These are phyloP conservation scores for Leptoteleia sp. DNA, from an alignment of 1,140 invertebrate genomes.

Conservation along the genomic window DNA sequence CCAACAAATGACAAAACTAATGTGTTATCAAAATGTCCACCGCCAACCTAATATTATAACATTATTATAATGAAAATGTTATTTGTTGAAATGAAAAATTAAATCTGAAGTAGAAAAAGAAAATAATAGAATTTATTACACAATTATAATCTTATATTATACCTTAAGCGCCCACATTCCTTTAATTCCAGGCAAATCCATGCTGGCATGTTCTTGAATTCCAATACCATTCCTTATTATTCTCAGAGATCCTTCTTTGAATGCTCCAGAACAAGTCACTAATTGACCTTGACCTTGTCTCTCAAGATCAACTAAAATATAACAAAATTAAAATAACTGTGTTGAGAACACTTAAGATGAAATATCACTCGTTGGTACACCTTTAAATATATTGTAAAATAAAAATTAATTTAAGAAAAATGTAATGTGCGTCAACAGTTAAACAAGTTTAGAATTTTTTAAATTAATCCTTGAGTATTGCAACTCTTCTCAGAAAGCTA, in stretches of 20 bases:
- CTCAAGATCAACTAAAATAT: slow-evolving; percentile 90
- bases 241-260: slow-evolving; percentile 97
- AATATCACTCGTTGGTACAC: neutral
- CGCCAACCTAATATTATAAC: slow-evolving; percentile 79
- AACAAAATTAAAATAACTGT: no score
- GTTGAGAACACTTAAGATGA: no score
- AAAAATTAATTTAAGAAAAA: no score
- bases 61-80: neutral
- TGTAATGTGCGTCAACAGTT: no score
- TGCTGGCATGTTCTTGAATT: slow-evolving; percentile 98
- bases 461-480: no score
- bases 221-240: slow-evolving; percentile 99
- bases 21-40: slow-evolving; percentile 89
- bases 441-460: no score
- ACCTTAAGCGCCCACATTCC: slow-evolving; percentile 96
- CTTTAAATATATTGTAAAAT: no score
- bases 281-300: slow-evolving; percentile 98
- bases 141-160: no score
- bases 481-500: no score
- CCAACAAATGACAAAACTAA: slow-evolving; percentile 96
- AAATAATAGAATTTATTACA: neutral
- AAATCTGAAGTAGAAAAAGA: neutral
- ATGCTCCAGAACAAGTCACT: slow-evolving; percentile 98
- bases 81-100: no score
- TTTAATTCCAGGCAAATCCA: slow-evolving; percentile 98